Percentiles rank a stretch among this genome's conserved stretches.
Conservation (phyloP, 2,113 vertebrate genomes). For the Takifugu bimaculatus region DNA sequence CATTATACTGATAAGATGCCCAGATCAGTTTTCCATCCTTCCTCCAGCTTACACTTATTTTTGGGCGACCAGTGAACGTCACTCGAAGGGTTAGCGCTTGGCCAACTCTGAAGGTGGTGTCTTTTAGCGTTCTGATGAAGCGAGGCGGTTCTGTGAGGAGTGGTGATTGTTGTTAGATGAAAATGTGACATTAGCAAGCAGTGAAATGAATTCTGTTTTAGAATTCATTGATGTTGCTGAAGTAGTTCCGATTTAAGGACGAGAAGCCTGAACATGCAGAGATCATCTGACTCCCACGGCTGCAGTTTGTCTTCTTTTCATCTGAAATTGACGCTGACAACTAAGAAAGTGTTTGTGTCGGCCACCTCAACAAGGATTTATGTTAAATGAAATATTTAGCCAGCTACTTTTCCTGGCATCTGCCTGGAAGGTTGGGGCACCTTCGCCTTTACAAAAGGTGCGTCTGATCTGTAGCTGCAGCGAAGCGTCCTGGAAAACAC, state of each 20-base stretch:
- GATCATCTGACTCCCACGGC: background rate
- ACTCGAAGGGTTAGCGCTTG: constrained; percentile 43
- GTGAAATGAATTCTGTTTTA: background rate
- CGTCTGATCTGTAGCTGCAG: no score
- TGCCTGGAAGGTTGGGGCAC: no score
- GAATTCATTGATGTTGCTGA: background rate
- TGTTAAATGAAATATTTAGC: no score
- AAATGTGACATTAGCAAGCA: constrained; percentile 5
- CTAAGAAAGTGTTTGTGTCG: no score
- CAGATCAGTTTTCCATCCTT: constrained; percentile 81
- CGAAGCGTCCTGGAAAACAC: no score
- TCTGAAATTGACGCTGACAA: no score
- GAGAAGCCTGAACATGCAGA: background rate
- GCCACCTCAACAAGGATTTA: no score
- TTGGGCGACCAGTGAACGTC: constrained; percentile 73
- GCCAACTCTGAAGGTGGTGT: constrained; percentile 50
- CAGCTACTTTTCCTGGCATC: no score
- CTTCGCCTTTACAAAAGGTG: no score
- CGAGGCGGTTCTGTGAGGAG: constrained; percentile 37
- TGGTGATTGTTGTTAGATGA: constrained; percentile 14
- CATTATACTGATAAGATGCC: constrained; percentile 65
- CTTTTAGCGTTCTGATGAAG: constrained; percentile 77
- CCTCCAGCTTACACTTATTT: constrained; percentile 79
- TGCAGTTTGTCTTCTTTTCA: background rate
- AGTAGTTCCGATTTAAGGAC: background rate